Base-by-base conservation (phyloP, 1,140 invertebrate genomes). In the Paralvinella palmiformis region DNA sequence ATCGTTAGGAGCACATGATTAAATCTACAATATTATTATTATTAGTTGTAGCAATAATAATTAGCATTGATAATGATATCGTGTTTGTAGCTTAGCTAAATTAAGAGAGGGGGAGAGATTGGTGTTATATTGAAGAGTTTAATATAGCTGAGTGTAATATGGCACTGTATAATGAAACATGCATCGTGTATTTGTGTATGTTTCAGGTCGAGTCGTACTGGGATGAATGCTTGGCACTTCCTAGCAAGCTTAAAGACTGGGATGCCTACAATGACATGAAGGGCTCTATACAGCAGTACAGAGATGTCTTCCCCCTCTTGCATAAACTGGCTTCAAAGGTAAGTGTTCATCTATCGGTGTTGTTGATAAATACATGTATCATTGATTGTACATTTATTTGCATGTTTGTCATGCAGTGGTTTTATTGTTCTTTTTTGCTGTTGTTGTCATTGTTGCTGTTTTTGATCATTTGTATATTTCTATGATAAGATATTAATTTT, bases 211-310 rank as follows among this genome's bases (percentile, higher is more conserved):
- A 80, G 57, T 68, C 69, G 6, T 78, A 75, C 63, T 80, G 77
- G 77, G 77, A 80, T 69, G 77, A 80, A 59, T 79, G 77, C 63
- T 65, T 80, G 41, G 75, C 75, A 35, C 68, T 80, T 31, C 77
- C 78, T 4, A 79, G 76, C 68, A 80, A 79, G 64, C 72, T 80
- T 37, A 79, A 79, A 60, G 77, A 79, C 70, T 79, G 76, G 75
- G 75, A 78, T 67, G 76, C 77, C 0, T 79, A 79, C 63, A 74
- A 71, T 59, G 75, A 77, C 58, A 71, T 80, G 22, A 80, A 78
- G 66, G 70, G 64, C 27, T 71, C 71, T 55, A 69, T 80, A 65
- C 74, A 79, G 62, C 72, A 65, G 1, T 80, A 80, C 64, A 65
- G 77, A 10, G 74, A 77, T 55, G 72, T 79, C 20, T 77, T 79